Base-by-base conservation (phyloP, 2,888 invertebrate genomes). In the Agrochola lota region DNA sequence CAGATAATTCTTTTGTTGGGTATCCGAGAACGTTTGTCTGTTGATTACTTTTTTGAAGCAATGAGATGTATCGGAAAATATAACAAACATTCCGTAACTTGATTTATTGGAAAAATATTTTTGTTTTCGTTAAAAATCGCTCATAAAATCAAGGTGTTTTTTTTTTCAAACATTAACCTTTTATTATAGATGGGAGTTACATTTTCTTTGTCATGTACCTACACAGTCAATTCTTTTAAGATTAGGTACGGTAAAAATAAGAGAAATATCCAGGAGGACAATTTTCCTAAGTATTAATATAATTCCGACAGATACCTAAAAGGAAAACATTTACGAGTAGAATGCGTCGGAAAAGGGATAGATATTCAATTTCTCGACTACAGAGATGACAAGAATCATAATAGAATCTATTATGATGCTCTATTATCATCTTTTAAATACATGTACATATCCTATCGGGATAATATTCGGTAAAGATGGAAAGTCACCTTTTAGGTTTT, bases 31-130 rank as follows among this genome's bases (percentile, higher is more conserved):
- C 43, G 59, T 64, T 64, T 64, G 26, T 80, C 80, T 30, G 26
- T 52, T 73, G 73, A 82, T 85, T 85, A 71, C 52, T 49, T 85
- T 81, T 74, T 64, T 64, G 84, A 83, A 84, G 57, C 66, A 83
- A 67, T 62, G 55, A 62, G 52, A 60, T 69, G 52, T 72, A 64
- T 72, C n/a, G 26, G 20, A 83, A 83, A 69, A 78, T 43, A 26
- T 68, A 63, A 43, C 62, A 63, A 68, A 62, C 11, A 77, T 55
- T 30, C 23, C n/a, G 2, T 40, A 43, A 63, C 17, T 62, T 60
- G 43, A 82, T 75, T 76, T 57, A 62, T 46, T 5, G 1, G 17
- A 26, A n/a, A n/a, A 0, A n/a, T 60, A 46, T 35, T n/a, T 64
- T 57, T 67, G 35, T 40, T n/a, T 63, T 57, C 7, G 40, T 20